Conservation (phyloP, 2,888 invertebrate species). For the Thera obeliscata region DNA sequence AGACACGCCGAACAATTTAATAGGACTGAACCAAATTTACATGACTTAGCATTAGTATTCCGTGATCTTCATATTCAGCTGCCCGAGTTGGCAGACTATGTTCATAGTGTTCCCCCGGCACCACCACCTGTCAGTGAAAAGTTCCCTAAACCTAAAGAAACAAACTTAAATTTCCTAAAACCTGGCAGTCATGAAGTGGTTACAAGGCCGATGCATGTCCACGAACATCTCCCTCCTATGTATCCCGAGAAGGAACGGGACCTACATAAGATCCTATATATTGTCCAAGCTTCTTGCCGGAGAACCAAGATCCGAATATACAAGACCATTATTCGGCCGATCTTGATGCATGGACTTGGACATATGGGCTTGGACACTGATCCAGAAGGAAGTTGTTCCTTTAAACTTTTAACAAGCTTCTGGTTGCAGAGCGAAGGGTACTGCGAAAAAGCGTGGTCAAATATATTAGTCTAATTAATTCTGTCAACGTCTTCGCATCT, state of each 20-base stretch:
- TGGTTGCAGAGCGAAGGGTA: no score
- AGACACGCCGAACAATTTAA: constrained; percentile 94
- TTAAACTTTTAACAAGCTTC: no score
- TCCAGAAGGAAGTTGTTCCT: no score
- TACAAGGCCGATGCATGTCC: constrained; percentile 94
- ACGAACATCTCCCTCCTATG: constrained; percentile 96
- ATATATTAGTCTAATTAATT: no score
- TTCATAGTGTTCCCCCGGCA: constrained; percentile 92
- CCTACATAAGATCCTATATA: no score
- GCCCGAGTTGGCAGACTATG: constrained; percentile 93
- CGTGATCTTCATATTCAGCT: constrained; percentile 92
- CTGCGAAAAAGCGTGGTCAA: no score
- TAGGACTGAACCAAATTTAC: constrained; percentile 92
- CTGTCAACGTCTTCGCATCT: no score
- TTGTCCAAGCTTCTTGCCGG: no score
- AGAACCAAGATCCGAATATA: no score
- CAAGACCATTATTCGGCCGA: no score
- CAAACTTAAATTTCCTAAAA: constrained; percentile 94
- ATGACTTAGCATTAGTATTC: constrained; percentile 94
- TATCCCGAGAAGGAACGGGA: constrained; percentile 86
- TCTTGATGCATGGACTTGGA: no score
- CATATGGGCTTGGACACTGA: no score
- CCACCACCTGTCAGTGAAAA: constrained; percentile 88
- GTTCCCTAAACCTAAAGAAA: constrained; percentile 91
- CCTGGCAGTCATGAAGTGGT: constrained; percentile 96